A percentile compares a stretch with the other conserved stretches of the same genome.
Evolutionary conservation across 2,113 vertebrate genomes (phyloP).

Genomic region (Hipposideros armiger): DNA sequence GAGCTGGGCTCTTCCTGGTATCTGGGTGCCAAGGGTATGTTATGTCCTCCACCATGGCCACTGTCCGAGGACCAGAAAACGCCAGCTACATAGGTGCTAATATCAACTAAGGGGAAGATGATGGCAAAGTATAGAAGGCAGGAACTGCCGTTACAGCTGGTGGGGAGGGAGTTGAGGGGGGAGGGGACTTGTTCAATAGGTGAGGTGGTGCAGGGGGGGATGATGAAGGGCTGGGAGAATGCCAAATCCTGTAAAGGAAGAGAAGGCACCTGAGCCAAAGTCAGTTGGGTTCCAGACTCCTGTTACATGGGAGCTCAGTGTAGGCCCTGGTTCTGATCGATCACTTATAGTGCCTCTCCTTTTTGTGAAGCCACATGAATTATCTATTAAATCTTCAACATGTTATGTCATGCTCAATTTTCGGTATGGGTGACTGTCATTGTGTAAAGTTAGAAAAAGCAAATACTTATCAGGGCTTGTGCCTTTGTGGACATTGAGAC

Average conservation of each 20-base stretch:
- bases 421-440: not conserved
- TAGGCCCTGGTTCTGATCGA: not conserved
- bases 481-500: not conserved
- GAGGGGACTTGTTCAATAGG: not conserved
- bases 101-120: not conserved
- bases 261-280: not conserved
- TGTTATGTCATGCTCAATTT: not conserved
- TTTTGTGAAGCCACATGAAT: not conserved
- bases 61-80: not conserved
- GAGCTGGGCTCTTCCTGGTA: not conserved
- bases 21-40: not conserved
- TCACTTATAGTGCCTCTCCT: not conserved
- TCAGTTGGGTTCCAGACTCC: not conserved
- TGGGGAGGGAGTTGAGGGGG: fast-evolving
- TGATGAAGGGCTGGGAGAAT: not conserved
- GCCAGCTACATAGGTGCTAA: not conserved
- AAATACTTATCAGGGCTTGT: not conserved
- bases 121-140: not conserved
- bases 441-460: not conserved
- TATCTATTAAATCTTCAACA: not conserved
- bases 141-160: not conserved
- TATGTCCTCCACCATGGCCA: not conserved
- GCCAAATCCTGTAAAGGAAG: not conserved
- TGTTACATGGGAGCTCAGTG: not conserved
- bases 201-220: not conserved